Conservation (phyloP, 2,113 vertebrate genomes). For the Acrocephalus kingi region DNA sequence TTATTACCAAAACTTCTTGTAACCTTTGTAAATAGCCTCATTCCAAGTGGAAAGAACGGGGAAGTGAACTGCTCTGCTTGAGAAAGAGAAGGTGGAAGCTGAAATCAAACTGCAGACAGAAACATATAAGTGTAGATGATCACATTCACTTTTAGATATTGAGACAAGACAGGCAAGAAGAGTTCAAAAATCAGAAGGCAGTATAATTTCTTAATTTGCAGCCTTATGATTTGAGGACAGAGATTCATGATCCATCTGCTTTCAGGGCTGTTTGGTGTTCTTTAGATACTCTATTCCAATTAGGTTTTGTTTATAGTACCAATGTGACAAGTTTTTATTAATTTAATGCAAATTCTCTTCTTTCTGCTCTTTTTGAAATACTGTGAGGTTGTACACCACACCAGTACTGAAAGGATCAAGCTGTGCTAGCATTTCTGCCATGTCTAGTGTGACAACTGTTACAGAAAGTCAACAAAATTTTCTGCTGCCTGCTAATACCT, state of each 20-base stretch:
- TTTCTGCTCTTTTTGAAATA: background rate
- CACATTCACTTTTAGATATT: background rate
- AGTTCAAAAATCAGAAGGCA: background rate
- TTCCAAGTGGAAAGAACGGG: background rate
- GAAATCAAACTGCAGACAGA: background rate
- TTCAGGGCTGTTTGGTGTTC: background rate
- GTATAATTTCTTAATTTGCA: background rate
- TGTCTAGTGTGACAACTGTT: background rate
- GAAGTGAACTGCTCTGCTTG: background rate
- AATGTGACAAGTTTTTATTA: background rate
- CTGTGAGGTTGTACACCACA: background rate
- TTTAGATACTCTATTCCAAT: background rate
- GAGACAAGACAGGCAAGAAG: background rate
- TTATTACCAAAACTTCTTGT: background rate
- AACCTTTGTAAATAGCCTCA: background rate
- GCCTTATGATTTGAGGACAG: background rate
- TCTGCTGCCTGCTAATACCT: background rate
- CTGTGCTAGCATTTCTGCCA: background rate
- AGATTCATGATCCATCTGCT: background rate
- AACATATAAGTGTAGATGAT: background rate
- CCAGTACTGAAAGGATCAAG: background rate
- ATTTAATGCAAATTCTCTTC: background rate
- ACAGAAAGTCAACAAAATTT: background rate
- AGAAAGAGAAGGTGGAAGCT: background rate
- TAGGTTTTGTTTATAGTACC: background rate